A percentile compares a stretch with the other conserved stretches of the same genome.
Conservation (phyloP, 2,888 invertebrate species). For the Anoncus sp. region DNA sequence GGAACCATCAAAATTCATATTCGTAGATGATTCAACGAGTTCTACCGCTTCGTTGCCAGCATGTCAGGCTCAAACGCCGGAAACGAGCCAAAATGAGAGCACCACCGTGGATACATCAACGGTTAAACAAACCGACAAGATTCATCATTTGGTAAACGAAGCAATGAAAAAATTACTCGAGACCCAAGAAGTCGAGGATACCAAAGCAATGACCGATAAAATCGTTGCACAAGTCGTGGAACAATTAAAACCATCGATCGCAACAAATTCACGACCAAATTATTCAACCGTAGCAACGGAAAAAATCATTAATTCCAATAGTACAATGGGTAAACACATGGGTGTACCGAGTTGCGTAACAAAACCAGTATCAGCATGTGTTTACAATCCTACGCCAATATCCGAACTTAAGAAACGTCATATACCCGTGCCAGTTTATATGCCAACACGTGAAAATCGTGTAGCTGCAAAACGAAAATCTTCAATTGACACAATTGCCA, state of each 20-base stretch:
- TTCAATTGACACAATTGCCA: constrained; percentile 73
- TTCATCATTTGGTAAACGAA: constrained; percentile 86
- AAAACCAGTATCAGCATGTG: constrained; percentile 74
- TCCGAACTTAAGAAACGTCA: constrained; percentile 85
- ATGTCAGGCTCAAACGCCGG: constrained; percentile 64
- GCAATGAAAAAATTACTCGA: constrained; percentile 87
- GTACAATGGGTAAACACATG: constrained; percentile 65
- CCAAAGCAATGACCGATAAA: constrained; percentile 83
- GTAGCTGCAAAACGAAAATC: constrained; percentile 79
- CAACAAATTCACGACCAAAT: constrained; percentile 59
- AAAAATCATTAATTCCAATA: constrained; percentile 16
- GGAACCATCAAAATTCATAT: too few relatives aligned
- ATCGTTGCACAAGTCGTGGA: constrained; percentile 85
- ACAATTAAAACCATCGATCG: constrained; percentile 82
- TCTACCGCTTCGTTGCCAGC: constrained; percentile 63
- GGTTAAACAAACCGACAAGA: constrained; percentile 80
- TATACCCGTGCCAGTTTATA: constrained; percentile 79
- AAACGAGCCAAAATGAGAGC: constrained; percentile 67
- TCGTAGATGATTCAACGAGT: constrained; percentile 73
- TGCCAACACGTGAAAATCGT: constrained; percentile 77
- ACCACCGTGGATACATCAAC: constrained; percentile 47
- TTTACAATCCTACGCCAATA: constrained; percentile 88
- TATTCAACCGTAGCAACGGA: constrained; percentile 37
- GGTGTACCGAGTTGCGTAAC: constrained; percentile 75
- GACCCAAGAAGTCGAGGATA: constrained; percentile 82